Base-by-base conservation (phyloP, 2,797 vertebrate genomes). In the Liasis olivaceus region DNA sequence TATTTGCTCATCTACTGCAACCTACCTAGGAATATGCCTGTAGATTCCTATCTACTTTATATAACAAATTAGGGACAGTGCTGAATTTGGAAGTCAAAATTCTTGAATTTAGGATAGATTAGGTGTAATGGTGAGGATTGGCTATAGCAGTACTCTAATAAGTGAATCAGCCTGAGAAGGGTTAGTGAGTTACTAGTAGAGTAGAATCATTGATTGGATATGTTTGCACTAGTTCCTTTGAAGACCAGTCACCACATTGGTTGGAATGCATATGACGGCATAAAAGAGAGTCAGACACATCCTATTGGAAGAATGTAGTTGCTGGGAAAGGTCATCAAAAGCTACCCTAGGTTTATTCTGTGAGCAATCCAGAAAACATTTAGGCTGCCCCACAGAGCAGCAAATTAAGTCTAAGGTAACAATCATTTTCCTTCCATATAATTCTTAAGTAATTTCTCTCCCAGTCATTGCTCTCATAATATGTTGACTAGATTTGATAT, bases 41-140 rank as follows among this genome's bases (percentile, higher is more conserved):
- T 81, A 81, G 15, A 72, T 36, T 36, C 7, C 69, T 17, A 6
- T 72, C 15, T 81, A 11, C 20, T 66, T 72, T 47, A 81, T 81
- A 47, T 81, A 81, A 81, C 17, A 58, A 85, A 22, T 9, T 93
- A 17, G 14, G 26, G 81, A 72, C 11, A 59, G 22, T 54, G 47
- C 56, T 90, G 64, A 72, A 88, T 87, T 90, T 15, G 22, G 58
- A 87, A 81, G 26, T 7, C 9, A 90, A n/a, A 63, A 7, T 51
- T 93, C 26, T 64, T 84, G 24, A 56, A 88, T 93, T 90, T 90
- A n/a, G 58, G 26, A 24, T 24, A 93, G 22, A 28, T 90, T 51
- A 66, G 4, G 14, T 89, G 6, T 85, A 92, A 7, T 36, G 26
- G 12, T n/a, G 8, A 47, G n/a, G 90, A 69, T 9, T 81, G 42